phyloP scores from a whole-genome alignment of 1,140 invertebrate species.

The Drosophila albomicans region DNA sequence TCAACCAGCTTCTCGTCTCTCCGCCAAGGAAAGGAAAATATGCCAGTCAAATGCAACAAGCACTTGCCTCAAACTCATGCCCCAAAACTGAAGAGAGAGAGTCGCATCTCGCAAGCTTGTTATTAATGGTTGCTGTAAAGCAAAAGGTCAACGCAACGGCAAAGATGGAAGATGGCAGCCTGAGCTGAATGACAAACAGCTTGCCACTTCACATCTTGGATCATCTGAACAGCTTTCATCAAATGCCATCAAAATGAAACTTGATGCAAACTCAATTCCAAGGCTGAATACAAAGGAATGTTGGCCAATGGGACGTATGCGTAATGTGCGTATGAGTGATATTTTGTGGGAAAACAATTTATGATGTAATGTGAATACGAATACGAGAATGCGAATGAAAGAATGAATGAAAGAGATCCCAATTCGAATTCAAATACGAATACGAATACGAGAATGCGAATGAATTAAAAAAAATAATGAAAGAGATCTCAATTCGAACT shows the following conservation, averaged over 20 bases:
- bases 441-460: no score
- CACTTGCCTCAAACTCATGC: slow-evolving; percentile 20
- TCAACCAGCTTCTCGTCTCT: slow-evolving; percentile 8
- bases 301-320: slow-evolving; percentile 30
- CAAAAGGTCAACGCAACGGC: slow-evolving; percentile 60
- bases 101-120: slow-evolving; percentile 7
- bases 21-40: slow-evolving; percentile 20
- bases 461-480: no score
- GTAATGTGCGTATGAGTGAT: slow-evolving; percentile 47
- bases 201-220: background rate
- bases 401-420: no score
- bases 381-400: background rate
- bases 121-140: slow-evolving; percentile 66
- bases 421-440: no score
- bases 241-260: slow-evolving; percentile 23
- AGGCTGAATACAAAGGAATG: background rate
- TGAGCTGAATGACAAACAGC: slow-evolving; percentile 7
- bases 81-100: background rate
- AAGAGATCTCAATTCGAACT: no score
- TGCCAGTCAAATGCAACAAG: slow-evolving; percentile 48
- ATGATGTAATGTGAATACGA: slow-evolving; percentile 21
- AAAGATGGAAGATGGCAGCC: background rate
- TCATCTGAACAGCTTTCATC: slow-evolving; percentile 1
- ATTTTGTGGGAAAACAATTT: slow-evolving; percentile 27
- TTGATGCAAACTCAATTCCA: slow-evolving; percentile 10